phyloP scores from a whole-genome alignment of 2,113 vertebrate species.

The Psephotus haematonotus region DNA sequence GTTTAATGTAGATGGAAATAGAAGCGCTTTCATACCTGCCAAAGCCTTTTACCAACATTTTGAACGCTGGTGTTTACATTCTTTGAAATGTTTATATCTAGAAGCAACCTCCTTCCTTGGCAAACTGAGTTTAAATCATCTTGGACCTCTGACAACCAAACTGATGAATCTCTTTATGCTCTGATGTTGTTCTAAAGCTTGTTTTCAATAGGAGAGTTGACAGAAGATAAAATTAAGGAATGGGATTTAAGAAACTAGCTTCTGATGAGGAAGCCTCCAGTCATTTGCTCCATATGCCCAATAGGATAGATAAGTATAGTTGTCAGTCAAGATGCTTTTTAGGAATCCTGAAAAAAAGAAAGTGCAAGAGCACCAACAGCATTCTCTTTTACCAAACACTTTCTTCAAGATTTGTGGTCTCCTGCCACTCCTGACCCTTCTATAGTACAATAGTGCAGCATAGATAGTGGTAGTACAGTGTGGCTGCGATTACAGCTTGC shows the following conservation, averaged over 20 bases:
- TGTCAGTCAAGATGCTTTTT: neutral
- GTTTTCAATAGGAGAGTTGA: neutral
- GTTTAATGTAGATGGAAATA: neutral
- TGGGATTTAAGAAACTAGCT: neutral
- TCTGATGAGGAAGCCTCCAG: neutral
- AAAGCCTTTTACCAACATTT: neutral
- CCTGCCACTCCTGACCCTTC: neutral
- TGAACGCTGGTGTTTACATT: slow-evolving; percentile 9
- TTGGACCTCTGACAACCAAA: neutral
- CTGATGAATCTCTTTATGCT: fast-evolving
- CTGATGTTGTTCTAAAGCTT: neutral
- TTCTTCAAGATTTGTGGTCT: neutral
- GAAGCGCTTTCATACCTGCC: slow-evolving; percentile 18
- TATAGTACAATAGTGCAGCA: neutral
- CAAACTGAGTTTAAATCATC: neutral
- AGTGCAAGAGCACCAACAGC: neutral
- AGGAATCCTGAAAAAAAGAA: neutral
- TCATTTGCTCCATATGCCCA: neutral
- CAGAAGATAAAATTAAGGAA: neutral
- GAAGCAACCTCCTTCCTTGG: neutral
- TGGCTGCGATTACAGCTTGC: neutral
- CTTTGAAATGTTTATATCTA: neutral
- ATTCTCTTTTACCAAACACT: neutral
- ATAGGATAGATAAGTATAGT: neutral
- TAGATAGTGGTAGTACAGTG: neutral